Base-by-base conservation (phyloP, 1,140 invertebrate genomes). In the Ooceraea biroi region DNA sequence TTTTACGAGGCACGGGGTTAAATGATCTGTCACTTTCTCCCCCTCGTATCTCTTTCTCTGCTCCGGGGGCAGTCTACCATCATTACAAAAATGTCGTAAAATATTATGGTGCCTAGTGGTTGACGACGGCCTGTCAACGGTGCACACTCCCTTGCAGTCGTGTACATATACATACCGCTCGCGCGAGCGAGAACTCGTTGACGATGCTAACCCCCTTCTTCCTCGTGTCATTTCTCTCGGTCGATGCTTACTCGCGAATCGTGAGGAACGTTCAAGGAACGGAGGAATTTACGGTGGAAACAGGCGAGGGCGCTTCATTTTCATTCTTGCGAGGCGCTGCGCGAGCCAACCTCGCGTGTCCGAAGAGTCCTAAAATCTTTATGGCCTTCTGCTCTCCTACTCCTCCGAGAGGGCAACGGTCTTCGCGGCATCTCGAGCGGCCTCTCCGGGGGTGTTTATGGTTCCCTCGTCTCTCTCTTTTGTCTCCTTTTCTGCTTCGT, bases 21-120 rank as follows among this genome's bases (percentile, higher is more conserved):
- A 92, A 91, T 90, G 91, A 92, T 92, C 91, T 92, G 91, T 92
- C 90, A 93, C 89, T 91, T 91, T 92, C 85, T 86, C 74, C 78
- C 30, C 19, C 12, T 82, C 85, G 73, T 86, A 86, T 87, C 66
- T 82, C 55, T 74, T 58, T 60, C 57, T 85, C 58, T 80, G 44
- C 73, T 76, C 61, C 36, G 36, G 55, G 27, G 19, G 46, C 11
- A 57, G 55, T 55, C 48, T 85, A 82, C 71, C 36, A 63, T 63
- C 68, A 82, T 88, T 84, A 71, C 71, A 84, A 90, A 80, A 87
- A 89, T 90, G 65, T 74, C 82, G 73, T 90, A 90, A 90, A 90
- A 87, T 76, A 85, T 89, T 80, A 85, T 76, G 63, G 25, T 76
- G 41, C 0, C 10, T 41, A 57, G 58, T 57, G 65, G 17, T 74